These are phyloP conservation scores for Danaus plexippus DNA, from an alignment of 1,140 invertebrate species.

Conservation along the genomic window DNA sequence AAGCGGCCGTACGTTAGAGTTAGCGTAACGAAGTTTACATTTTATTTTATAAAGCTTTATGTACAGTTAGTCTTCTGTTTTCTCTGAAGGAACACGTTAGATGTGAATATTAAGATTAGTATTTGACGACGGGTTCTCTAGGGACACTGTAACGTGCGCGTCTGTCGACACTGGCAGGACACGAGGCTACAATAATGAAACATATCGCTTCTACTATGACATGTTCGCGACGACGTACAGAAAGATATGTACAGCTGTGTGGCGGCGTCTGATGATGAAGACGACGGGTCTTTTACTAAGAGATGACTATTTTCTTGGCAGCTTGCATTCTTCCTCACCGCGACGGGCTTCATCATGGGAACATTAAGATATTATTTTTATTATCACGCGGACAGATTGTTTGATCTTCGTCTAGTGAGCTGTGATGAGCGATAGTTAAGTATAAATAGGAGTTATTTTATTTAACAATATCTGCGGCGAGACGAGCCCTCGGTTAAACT, in stretches of 20 bases:
- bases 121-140: conserved; percentile 61
- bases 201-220: conserved; percentile 65
- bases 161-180: conserved; percentile 42
- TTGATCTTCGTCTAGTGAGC: no score
- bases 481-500: no score
- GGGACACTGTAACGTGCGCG: conserved; percentile 38
- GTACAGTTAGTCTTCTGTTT: conserved; percentile 64
- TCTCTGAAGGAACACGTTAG: conserved; percentile 52
- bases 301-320: no score
- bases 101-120: conserved; percentile 61
- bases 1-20: conserved; percentile 36
- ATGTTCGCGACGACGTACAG: conserved; percentile 31
- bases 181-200: conserved; percentile 66
- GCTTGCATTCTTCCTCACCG: no score
- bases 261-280: no score
- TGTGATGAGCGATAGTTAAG: no score
- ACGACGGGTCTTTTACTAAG: no score
- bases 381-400: no score
- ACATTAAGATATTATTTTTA: no score
- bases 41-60: conserved; percentile 69
- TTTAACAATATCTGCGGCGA: no score
- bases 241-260: conserved; percentile 17
- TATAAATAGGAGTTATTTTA: no score
- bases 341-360: no score
- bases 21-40: conserved; percentile 54